Base-by-base conservation (phyloP, 2,888 invertebrate species). In the Cataglyphis cursor region DNA sequence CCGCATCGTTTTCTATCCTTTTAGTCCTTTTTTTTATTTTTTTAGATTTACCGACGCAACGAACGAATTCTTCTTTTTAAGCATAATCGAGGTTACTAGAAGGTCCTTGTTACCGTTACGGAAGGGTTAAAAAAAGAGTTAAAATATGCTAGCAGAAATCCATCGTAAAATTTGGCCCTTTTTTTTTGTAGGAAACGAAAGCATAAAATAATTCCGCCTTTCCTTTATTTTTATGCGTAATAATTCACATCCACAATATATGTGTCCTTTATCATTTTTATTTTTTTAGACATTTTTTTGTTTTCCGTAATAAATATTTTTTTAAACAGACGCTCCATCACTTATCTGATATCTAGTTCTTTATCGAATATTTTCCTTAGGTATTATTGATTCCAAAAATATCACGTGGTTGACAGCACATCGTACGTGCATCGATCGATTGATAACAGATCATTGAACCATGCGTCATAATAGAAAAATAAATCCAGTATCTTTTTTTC, bases 1-100 rank as follows among this genome's bases (percentile, higher is more conserved):
- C 35, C 70, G n/a, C 38, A n/a, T 28, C 2, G 57, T 38, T 62
- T 72, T 21, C 10, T 10, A 1, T 3, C 4, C 9, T 31, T 41
- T 59, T 48, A 78, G 57, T 74, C 59, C 54, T 76, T 51, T 74
- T 51, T 48, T 74, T 66, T 51, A 51, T 51, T 35, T 80, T 84
- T 81, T 83, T 57, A 75, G 64, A 61, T 51, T 84, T 66, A 41
- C 61, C 54, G 66, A 80, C 70, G 44, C 65, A 70, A 24, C 1
- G 76, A 68, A 82, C 72, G 4, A 24, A 41, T 28, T n/a, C 31
- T 85, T 74, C 83, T 86, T 90, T 89, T 80, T 62, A 28, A 81
- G 66, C 83, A 85, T 87, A 83, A 90, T 90, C 88, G 87, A 35
- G 72, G 76, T 72, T 12, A n/a, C 0, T 15, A 2, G 35, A 35